Evolutionary conservation across 2,888 invertebrate species (phyloP).

Genomic region (Fragum sueziense): DNA sequence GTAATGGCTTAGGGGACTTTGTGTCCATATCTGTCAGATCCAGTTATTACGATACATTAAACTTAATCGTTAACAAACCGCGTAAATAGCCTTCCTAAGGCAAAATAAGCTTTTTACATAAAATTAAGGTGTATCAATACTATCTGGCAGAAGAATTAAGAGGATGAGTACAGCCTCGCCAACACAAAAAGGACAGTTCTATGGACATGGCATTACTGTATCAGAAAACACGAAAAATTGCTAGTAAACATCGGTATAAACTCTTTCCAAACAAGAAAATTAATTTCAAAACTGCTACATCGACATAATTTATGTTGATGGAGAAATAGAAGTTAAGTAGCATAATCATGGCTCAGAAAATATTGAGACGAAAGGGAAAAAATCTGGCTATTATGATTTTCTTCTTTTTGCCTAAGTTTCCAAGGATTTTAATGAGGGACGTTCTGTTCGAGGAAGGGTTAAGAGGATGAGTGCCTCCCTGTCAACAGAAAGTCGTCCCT

Average conservation of each 20-base stretch:
- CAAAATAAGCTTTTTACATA: constrained; percentile 25
- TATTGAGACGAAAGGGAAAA: neutral
- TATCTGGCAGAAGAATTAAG: constrained; percentile 7
- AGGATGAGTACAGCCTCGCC: too few species aligned
- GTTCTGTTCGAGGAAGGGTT: neutral
- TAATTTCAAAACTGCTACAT: too few species aligned
- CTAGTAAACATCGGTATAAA: too few species aligned
- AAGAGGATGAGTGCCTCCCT: neutral
- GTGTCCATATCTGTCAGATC: constrained; percentile 1
- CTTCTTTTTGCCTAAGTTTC: neutral
- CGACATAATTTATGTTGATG: too few species aligned
- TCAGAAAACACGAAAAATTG: neutral
- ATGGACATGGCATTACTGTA: neutral
- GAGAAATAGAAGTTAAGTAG: too few species aligned
- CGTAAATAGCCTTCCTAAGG: constrained; percentile 4
- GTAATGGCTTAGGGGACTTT: neutral
- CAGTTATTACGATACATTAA: constrained; percentile 18
- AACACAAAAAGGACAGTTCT: too few species aligned
- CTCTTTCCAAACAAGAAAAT: too few species aligned
- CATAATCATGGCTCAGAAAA: too few species aligned
- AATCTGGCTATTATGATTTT: neutral
- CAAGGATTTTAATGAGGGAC: neutral
- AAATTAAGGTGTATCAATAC: constrained; percentile 12
- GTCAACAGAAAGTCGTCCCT: neutral
- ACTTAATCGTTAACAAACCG: constrained; percentile 12